Base-by-base conservation (phyloP, 2,888 invertebrate species). In the Orthonevra nobilis region DNA sequence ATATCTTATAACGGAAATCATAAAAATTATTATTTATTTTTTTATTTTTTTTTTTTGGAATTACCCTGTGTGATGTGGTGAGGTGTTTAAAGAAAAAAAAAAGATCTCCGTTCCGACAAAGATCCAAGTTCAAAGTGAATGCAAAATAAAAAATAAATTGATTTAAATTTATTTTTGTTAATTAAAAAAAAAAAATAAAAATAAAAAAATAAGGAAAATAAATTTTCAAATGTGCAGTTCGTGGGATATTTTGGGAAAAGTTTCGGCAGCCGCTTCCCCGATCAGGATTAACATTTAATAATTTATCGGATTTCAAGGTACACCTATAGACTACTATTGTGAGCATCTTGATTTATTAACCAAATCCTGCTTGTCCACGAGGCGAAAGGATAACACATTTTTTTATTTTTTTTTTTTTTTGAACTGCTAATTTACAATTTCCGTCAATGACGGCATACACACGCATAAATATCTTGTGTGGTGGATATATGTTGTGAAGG, bases 231-330 rank as follows among this genome's bases (percentile, higher is more conserved):
- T 69, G 58, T 42, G 15, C 40, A 50, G 12, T 26, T 40, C 23
- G 42, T 60, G 32, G 69, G 58, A 60, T 69, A 69, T n/a, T 32
- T 32, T 17, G 26, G 58, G 58, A 42, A 50, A 48, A 26, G 12
- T 14, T 42, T 58, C 48, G 38, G 60, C 32, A 19, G 10, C 44
- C 48, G 32, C 20, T 15, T 14, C 50, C 42, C 3, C 9, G 50
- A 40, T 26, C 19, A 52, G 69, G 69, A 61, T 61, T 36, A 70
- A 14, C 14, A 70, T 70, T 61, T 36, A 70, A 52, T 44, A 60
- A 52, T 52, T 42, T 44, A 46, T 44, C 60, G 52, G 69, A 69
- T 44, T 52, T 36, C 4, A 34, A 68, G 68, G 68, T 68, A 68
- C 30, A n/a, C n/a, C n/a, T n/a, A n/a, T n/a, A n/a, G n/a, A n/a